Percentiles rank a stretch among this genome's conserved stretches.
These are phyloP conservation scores for Lonchura striata DNA, from an alignment of 2,113 vertebrate genomes.

Conservation along the genomic window DNA sequence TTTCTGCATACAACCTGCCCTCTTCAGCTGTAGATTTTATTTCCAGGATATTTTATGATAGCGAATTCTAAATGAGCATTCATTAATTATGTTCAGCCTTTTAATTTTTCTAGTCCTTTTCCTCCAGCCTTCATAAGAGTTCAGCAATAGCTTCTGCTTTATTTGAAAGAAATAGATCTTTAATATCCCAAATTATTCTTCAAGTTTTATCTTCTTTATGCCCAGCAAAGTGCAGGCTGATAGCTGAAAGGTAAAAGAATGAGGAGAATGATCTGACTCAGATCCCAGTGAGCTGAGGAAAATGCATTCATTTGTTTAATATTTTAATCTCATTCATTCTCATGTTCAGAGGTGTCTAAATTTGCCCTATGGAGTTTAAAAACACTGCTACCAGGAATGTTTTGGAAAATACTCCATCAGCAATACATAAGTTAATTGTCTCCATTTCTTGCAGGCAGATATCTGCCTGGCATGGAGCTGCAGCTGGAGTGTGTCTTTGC, in stretches of 20 bases:
- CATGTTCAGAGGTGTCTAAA: background rate
- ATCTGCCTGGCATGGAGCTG: background rate
- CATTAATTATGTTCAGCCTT: conserved; percentile 43
- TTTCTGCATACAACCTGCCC: background rate
- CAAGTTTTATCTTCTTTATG: background rate
- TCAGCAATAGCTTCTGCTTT: conserved; percentile 35
- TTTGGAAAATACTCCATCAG: background rate
- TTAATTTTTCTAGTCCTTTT: conserved; percentile 40
- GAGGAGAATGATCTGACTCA: background rate
- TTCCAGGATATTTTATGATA: background rate
- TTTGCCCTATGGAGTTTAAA: background rate
- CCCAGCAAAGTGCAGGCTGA: background rate
- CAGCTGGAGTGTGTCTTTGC: background rate
- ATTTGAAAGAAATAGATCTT: conserved; percentile 41
- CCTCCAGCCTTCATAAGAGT: background rate
- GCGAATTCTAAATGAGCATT: conserved; percentile 9
- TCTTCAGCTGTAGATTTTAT: conserved; percentile 17
- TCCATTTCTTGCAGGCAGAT: background rate
- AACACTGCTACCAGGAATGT: background rate
- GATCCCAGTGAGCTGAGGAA: background rate
- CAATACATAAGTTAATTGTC: background rate
- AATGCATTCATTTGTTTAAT: background rate
- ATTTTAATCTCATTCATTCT: background rate
- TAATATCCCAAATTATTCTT: conserved; percentile 26
- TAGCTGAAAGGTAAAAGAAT: background rate